Conservation (phyloP, 2,113 vertebrate genomes). For the Mustela lutreola region DNA sequence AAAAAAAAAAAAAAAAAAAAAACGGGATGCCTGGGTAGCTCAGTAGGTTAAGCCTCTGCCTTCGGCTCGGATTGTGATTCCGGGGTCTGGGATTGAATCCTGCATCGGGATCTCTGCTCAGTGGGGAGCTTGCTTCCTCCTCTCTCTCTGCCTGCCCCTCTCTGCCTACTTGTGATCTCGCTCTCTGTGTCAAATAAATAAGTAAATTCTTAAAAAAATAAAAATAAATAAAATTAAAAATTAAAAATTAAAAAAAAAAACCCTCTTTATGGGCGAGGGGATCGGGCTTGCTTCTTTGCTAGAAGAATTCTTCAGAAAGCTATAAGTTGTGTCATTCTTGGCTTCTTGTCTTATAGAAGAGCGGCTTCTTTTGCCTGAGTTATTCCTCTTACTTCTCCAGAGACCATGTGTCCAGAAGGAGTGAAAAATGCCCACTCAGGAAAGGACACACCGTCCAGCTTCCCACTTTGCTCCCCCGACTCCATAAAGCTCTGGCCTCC, state of each 20-base stretch:
- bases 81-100: too few relatives aligned
- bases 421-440: neutral
- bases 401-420: neutral
- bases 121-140: too few relatives aligned
- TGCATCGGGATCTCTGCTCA: too few relatives aligned
- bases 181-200: too few relatives aligned
- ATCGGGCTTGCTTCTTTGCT: neutral
- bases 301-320: neutral
- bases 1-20: too few relatives aligned
- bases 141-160: too few relatives aligned
- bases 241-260: neutral
- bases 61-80: too few relatives aligned
- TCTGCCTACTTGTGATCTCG: too few relatives aligned
- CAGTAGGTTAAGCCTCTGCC: too few relatives aligned
- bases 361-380: constrained; percentile 39
- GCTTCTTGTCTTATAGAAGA: constrained; percentile 20
- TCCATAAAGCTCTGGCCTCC: neutral
- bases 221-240: too few relatives aligned
- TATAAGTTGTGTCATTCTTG: neutral
- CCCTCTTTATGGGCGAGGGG: neutral
- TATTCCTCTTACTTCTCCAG: constrained; percentile 60
- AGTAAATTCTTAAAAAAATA: too few relatives aligned
- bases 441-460: neutral
- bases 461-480: neutral
- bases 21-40: too few relatives aligned